Evolutionary conservation across 2,113 vertebrate genomes (phyloP).

Genomic region (Platysternon megacephalum): DNA sequence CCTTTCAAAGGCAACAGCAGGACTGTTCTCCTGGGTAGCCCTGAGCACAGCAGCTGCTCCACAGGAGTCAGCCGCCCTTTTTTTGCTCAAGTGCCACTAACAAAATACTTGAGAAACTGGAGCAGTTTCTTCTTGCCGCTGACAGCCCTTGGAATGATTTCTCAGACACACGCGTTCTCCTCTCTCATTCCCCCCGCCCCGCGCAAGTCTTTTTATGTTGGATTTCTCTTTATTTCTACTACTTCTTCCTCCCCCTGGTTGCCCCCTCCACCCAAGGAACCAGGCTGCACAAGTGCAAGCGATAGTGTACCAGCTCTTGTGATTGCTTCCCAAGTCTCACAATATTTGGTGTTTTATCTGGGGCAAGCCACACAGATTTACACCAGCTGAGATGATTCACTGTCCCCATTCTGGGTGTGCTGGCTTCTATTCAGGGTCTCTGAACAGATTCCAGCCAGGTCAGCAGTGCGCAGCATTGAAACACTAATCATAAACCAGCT

Average conservation of each 20-base stretch:
- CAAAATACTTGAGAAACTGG: neutral
- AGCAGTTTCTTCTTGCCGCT: neutral
- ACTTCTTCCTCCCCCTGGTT: neutral
- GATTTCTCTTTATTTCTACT: neutral
- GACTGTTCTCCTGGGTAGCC: neutral
- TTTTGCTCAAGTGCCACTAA: neutral
- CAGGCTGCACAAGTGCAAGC: neutral
- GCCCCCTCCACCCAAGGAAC: neutral
- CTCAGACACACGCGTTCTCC: rapidly evolving
- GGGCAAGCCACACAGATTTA: neutral
- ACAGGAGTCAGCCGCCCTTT: neutral
- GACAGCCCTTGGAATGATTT: neutral
- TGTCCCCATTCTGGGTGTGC: neutral
- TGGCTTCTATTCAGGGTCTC: neutral
- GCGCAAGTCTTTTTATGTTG: neutral
- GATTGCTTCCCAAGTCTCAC: neutral
- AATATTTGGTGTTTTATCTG: neutral
- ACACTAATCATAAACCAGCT: neutral
- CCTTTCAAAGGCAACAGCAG: neutral
- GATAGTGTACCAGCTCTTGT: rapidly evolving
- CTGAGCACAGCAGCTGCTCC: neutral
- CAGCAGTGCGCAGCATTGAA: rapidly evolving
- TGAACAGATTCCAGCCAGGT: neutral
- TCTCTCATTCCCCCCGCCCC: neutral
- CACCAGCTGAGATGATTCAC: neutral